Percentiles rank a stretch among this genome's conserved stretches.
Conservation (phyloP, 2,113 vertebrate genomes). For the Neotragus pygmaeus region DNA sequence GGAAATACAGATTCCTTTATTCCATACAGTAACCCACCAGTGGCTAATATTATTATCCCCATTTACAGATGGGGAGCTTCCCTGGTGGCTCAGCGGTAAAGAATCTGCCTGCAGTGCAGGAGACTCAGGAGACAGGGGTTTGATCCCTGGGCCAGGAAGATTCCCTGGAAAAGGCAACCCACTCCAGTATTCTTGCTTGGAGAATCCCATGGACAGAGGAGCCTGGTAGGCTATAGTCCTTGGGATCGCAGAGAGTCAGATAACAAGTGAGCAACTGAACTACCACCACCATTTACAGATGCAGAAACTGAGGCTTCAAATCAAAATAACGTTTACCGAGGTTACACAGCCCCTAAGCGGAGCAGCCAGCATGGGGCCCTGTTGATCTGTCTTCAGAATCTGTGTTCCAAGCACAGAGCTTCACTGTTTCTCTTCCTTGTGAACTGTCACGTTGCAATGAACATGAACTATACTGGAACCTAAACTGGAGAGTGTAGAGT, state of each 20-base stretch:
- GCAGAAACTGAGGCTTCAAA: not conserved
- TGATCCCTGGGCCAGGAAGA: not conserved
- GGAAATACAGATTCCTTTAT: not conserved
- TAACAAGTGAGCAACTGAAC: not conserved
- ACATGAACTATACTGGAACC: not conserved
- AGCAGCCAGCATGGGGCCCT: not conserved
- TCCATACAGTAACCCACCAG: not conserved
- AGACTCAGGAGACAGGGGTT: not conserved
- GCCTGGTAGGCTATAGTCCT: not conserved
- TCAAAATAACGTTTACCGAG: not conserved
- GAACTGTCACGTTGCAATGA: not conserved
- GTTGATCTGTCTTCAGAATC: not conserved
- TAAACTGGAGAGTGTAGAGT: too few relatives aligned
- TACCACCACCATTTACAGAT: not conserved
- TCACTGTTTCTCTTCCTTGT: not conserved
- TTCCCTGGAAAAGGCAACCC: not conserved
- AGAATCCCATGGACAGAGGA: not conserved
- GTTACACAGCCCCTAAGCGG: not conserved
- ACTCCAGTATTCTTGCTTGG: not conserved
- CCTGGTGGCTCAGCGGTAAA: not conserved
- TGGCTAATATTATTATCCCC: not conserved
- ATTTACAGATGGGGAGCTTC: not conserved
- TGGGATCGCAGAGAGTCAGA: not conserved
- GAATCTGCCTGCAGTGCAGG: not conserved
- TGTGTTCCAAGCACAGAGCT: not conserved